Evolutionary conservation across 2,888 invertebrate species (phyloP).

Genomic region (Caradrina kadenii): DNA sequence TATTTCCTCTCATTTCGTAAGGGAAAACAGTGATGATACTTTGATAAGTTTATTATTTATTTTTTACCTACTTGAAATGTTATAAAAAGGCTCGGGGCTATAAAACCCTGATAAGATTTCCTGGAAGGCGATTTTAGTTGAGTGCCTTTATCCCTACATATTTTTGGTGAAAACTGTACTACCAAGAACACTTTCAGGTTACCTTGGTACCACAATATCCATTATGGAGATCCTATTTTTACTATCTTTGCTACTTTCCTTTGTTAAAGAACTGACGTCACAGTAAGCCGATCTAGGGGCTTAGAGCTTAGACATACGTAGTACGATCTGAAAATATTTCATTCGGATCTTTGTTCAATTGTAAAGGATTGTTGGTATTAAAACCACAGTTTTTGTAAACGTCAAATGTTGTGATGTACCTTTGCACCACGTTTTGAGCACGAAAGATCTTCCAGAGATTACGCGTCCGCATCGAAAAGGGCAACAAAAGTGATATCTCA

Average conservation of each 20-base stretch:
- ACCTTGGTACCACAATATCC: slow-evolving; percentile 22
- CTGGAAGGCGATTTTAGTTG: slow-evolving; percentile 22
- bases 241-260: slow-evolving; percentile 12
- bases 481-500: slow-evolving; percentile 7
- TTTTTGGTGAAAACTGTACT: slow-evolving; percentile 7
- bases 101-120: slow-evolving; percentile 45
- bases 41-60: slow-evolving; percentile 31
- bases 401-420: too few relatives aligned
- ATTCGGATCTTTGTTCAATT: slow-evolving; percentile 8
- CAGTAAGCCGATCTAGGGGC: background rate
- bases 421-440: background rate
- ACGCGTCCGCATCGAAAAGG: background rate
- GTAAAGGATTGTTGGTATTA: background rate
- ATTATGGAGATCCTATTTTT: slow-evolving; percentile 12
- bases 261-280: slow-evolving; percentile 19
- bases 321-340: slow-evolving; percentile 16
- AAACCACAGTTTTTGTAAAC: background rate
- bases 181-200: slow-evolving; percentile 20
- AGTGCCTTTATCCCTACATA: slow-evolving; percentile 18
- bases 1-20: slow-evolving; percentile 17
- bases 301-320: slow-evolving; percentile 31
- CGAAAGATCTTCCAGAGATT: background rate
- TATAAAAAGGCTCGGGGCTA: slow-evolving; percentile 26
- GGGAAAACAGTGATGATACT: slow-evolving; percentile 25
- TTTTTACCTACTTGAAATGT: slow-evolving; percentile 30